Conservation (phyloP, 37 sponge, comb jelly and placozoan genomes). For the Oscarella lobularis region DNA sequence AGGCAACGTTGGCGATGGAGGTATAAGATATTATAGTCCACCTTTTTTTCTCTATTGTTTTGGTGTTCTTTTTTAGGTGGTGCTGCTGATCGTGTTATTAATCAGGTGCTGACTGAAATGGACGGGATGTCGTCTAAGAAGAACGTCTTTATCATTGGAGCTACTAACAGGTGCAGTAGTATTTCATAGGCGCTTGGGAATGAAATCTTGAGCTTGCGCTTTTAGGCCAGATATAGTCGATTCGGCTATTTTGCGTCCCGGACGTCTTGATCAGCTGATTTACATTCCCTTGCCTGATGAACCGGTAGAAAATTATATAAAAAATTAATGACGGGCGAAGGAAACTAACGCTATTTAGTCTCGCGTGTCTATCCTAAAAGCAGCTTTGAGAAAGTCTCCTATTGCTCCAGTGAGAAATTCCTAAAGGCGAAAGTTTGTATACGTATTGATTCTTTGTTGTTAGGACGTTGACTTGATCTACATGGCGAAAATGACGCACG, state of each 20-base stretch:
- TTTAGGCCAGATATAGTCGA: slow-evolving; percentile 92
- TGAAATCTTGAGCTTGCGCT: background rate
- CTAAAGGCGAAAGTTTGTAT: too few relatives aligned
- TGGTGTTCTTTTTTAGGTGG: slow-evolving; percentile 64
- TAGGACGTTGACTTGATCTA: slow-evolving; percentile 77
- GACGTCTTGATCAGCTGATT: slow-evolving; percentile 95
- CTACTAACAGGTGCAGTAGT: slow-evolving; percentile 63
- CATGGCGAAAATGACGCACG: slow-evolving; percentile 77
- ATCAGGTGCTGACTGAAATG: slow-evolving; percentile 99
- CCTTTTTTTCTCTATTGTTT: background rate
- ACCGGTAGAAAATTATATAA: too few relatives aligned
- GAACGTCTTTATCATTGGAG: slow-evolving; percentile 99
- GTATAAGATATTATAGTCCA: slow-evolving; percentile 16
- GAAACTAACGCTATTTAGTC: too few relatives aligned
- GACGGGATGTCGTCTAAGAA: slow-evolving; percentile 98
- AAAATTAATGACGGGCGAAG: too few relatives aligned
- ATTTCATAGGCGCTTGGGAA: background rate
- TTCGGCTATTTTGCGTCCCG: slow-evolving; percentile 93
- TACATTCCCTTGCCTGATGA: slow-evolving; percentile 99
- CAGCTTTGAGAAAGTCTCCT: slow-evolving; percentile 85
- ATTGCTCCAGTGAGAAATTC: too few relatives aligned
- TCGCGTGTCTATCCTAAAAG: slow-evolving; percentile 66
- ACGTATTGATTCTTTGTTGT: background rate
- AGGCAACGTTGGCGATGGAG: slow-evolving; percentile 95
- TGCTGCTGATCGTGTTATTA: slow-evolving; percentile 98